These are phyloP conservation scores for Lagorchestes hirsutus DNA, from an alignment of 2,797 vertebrate species.

Conservation along the genomic window DNA sequence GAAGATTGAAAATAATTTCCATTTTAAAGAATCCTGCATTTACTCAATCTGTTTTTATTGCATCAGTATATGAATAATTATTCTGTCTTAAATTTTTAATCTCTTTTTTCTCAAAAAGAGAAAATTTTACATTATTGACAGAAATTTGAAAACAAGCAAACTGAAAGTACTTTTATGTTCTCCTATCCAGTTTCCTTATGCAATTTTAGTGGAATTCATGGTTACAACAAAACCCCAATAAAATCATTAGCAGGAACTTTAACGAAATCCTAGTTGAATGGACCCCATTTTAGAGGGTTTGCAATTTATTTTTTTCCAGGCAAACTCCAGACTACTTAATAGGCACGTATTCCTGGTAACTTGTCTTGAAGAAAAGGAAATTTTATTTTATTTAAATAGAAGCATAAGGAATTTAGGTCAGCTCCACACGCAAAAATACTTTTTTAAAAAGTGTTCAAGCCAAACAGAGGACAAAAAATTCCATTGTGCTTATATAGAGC, in stretches of 20 bases:
- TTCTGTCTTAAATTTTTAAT: neutral
- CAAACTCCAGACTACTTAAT: neutral
- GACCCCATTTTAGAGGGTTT: constrained; percentile 16
- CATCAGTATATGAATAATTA: neutral
- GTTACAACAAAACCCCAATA: neutral
- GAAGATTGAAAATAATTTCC: neutral
- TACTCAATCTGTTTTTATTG: neutral
- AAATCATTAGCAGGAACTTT: neutral
- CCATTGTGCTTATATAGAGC: neutral
- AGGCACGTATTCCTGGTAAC: constrained; percentile 1
- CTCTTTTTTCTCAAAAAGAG: neutral
- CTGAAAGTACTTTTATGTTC: neutral
- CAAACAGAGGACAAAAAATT: neutral
- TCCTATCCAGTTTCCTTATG: neutral
- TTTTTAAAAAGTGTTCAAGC: constrained; percentile 1
- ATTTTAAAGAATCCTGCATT: too few relatives aligned
- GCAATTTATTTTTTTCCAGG: neutral
- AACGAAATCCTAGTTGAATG: neutral
- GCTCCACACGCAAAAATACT: constrained; percentile 1
- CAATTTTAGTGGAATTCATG: neutral
- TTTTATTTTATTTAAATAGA: constrained; percentile 24
- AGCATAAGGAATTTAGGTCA: constrained; percentile 10
- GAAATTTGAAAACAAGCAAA: neutral
- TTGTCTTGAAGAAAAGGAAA: constrained; percentile 27
- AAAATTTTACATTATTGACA: neutral